Evolutionary conservation across 2,113 vertebrate species (phyloP).

Genomic region (Calyptommatus sinebrachiatus): DNA sequence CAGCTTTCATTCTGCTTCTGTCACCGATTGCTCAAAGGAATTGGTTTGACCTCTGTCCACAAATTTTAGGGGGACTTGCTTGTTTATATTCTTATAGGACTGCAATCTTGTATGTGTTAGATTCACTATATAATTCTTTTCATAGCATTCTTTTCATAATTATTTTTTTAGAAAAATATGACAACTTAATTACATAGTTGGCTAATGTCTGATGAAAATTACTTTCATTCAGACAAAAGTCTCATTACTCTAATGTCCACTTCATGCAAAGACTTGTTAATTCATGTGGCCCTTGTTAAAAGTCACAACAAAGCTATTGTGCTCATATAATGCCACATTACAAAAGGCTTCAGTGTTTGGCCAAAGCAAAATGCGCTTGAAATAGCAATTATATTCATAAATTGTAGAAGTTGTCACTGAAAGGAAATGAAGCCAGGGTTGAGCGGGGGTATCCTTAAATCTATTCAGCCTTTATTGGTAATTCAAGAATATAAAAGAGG

Average conservation of each 20-base stretch:
- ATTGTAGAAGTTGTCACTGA: too few relatives aligned
- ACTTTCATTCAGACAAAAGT: not conserved
- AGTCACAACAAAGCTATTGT: not conserved
- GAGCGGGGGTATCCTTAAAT: not conserved
- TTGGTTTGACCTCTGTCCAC: not conserved
- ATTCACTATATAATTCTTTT: not conserved
- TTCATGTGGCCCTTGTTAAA: slow-evolving; percentile 11
- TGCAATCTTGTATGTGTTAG: not conserved
- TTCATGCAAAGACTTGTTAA: not conserved
- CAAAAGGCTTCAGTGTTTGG: not conserved
- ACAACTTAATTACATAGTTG: slow-evolving; percentile 2
- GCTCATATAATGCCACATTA: not conserved
- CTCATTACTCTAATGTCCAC: not conserved
- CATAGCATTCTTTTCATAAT: not conserved
- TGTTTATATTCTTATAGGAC: not conserved
- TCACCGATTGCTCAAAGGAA: too few relatives aligned
- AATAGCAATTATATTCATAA: not conserved
- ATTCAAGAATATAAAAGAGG: not conserved
- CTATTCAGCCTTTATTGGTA: not conserved
- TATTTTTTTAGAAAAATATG: not conserved
- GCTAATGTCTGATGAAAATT: not conserved
- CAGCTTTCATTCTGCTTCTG: too few relatives aligned
- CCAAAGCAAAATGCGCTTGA: not conserved
- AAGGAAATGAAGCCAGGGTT: not conserved
- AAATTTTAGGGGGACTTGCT: not conserved